Conservation (phyloP, 92 coral and sea anemone genomes). For the Meandrina meandrites region DNA sequence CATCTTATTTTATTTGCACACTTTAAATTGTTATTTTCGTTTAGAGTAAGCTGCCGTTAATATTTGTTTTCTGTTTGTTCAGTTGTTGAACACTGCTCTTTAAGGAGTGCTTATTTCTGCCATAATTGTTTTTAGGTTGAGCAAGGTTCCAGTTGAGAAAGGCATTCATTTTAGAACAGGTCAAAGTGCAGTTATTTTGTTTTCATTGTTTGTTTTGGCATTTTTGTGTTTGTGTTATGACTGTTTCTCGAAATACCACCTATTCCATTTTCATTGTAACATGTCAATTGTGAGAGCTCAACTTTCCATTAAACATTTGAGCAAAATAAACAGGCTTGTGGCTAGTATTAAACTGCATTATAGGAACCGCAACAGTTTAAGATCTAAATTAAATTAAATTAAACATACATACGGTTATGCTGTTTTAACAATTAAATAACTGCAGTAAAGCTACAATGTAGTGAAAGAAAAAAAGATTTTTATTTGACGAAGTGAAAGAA, state of each 20-base stretch:
- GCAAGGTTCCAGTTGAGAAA: slow-evolving; percentile 87
- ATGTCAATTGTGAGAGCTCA: neutral
- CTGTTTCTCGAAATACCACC: neutral
- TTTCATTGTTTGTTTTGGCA: slow-evolving; percentile 40
- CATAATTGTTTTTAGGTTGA: slow-evolving; percentile 86
- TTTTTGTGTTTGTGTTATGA: neutral
- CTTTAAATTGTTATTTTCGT: neutral
- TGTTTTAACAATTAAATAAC: neutral
- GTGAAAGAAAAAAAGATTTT: neutral
- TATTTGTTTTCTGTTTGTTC: neutral
- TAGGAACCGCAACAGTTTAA: neutral
- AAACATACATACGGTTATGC: neutral
- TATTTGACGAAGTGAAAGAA: neutral
- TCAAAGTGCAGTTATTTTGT: slow-evolving; percentile 66
- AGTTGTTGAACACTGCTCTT: neutral
- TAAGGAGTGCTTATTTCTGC: slow-evolving; percentile 51
- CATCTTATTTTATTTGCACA: too few species aligned
- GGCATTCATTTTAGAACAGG: slow-evolving; percentile 87
- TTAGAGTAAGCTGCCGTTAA: neutral
- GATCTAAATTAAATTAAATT: neutral
- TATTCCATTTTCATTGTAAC: neutral
- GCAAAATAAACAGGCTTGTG: neutral
- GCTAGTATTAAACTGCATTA: neutral
- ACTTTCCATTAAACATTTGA: neutral
- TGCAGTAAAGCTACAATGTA: neutral